These are phyloP conservation scores for Philhelius pedissequus DNA, from an alignment of 2,888 invertebrate species.

Conservation along the genomic window DNA sequence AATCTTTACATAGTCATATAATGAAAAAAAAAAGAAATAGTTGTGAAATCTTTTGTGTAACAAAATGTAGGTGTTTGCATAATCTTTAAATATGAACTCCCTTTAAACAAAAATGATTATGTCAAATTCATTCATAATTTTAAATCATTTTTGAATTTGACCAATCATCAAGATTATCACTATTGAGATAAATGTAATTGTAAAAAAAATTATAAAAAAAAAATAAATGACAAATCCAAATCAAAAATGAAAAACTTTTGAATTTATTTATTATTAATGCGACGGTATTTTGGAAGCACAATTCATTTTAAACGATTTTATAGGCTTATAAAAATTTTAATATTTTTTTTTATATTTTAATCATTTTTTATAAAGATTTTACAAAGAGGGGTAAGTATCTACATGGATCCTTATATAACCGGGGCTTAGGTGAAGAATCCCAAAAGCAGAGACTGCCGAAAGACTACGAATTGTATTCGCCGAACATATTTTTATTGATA, in stretches of 20 bases:
- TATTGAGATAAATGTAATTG: conserved; percentile 44
- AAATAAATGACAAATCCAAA: conserved; percentile 61
- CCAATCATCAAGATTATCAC: conserved; percentile 29
- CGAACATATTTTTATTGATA: no score
- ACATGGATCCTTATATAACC: neutral
- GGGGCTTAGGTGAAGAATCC: neutral
- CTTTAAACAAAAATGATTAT: conserved; percentile 16
- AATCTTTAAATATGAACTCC: conserved; percentile 46
- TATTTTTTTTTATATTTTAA: neutral
- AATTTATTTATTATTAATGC: conserved; percentile 11
- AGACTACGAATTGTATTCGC: no score
- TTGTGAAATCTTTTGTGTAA: conserved; percentile 62
- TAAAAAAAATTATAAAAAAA: conserved; percentile 47
- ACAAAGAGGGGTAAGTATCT: neutral
- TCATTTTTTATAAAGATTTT: neutral
- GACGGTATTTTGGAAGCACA: conserved; percentile 61
- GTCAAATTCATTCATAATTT: conserved; percentile 54
- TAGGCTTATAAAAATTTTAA: neutral
- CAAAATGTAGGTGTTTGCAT: conserved; percentile 49
- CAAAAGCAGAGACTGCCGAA: neutral
- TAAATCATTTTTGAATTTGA: conserved; percentile 52
- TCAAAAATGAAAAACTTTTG: conserved; percentile 19
- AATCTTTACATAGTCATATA: conserved; percentile 42
- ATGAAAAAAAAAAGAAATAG: conserved; percentile 17
- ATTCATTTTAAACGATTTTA: conserved; percentile 22